Conservation (phyloP, 1,140 invertebrate species). For the Dendroctonus valens region DNA sequence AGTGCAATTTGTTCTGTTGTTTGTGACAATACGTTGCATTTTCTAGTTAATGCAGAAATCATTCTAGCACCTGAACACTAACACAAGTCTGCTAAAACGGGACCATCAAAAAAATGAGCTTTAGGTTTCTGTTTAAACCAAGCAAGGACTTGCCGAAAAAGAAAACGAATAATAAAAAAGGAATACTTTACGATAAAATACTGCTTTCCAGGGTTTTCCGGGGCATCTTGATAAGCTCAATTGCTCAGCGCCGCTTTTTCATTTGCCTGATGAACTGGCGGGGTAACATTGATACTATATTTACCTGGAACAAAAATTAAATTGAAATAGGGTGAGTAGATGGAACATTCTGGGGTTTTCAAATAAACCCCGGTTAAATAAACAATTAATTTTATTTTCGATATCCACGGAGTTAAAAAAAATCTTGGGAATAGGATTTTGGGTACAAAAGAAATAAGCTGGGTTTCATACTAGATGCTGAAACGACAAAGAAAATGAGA, state of each 20-base stretch:
- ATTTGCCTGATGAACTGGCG: conserved; percentile 23
- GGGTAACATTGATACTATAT: conserved; percentile 23
- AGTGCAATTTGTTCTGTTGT: too few relatives aligned
- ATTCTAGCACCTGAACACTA: too few relatives aligned
- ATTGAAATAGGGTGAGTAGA: conserved; percentile 22
- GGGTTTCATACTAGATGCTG: too few relatives aligned
- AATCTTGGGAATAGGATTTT: too few relatives aligned
- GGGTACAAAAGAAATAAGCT: too few relatives aligned
- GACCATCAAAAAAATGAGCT: too few relatives aligned
- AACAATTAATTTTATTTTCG: conserved; percentile 19
- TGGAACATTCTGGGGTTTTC: not conserved
- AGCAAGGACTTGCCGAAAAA: conserved; percentile 1
- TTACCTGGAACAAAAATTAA: conserved; percentile 33
- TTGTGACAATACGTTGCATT: too few relatives aligned
- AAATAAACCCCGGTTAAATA: conserved; percentile 19
- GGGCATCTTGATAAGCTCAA: conserved; percentile 29
- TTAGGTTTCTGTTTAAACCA: too few relatives aligned
- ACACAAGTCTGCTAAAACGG: too few relatives aligned
- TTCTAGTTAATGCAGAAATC: too few relatives aligned
- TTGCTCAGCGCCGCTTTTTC: conserved; percentile 18
- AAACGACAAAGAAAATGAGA: too few relatives aligned
- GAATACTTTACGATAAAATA: conserved; percentile 21
- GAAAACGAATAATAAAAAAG: conserved; percentile 12
- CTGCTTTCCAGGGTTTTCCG: conserved; percentile 18
- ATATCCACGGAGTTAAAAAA: too few relatives aligned